Conservation (phyloP, 2,113 vertebrate species). For the Hippoglossus stenolepis region DNA sequence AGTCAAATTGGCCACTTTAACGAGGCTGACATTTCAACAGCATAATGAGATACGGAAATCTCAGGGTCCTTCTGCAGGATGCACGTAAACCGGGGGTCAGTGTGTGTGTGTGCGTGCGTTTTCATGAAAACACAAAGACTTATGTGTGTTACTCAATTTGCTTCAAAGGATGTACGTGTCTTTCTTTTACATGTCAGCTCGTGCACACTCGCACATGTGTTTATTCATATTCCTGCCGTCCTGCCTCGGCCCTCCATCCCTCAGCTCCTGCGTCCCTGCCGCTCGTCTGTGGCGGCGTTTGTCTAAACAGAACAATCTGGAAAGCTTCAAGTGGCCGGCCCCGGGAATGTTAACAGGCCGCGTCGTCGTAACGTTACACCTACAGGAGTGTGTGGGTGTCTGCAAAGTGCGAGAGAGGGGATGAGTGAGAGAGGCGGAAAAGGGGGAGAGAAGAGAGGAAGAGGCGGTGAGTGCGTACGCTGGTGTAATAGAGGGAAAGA, state of each 20-base stretch:
- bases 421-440: conserved; percentile 9
- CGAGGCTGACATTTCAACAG: conserved; percentile 79
- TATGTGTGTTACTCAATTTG: not conserved
- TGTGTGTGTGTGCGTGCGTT: not conserved
- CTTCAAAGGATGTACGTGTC: not conserved
- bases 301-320: conserved; percentile 76
- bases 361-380: conserved; percentile 65
- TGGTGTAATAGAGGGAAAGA: conserved; percentile 13
- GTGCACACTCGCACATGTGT: conserved; percentile 7
- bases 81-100: conserved; percentile 3
- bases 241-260: too few species aligned
- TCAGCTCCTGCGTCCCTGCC: not conserved
- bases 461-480: conserved; percentile 20
- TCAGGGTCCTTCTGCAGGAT: conserved; percentile 59
- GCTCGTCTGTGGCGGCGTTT: conserved; percentile 42
- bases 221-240: conserved; percentile 26
- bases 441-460: conserved; percentile 10
- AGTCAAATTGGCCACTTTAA: conserved; percentile 80
- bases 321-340: conserved; percentile 57
- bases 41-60: conserved; percentile 68
- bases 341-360: conserved; percentile 67
- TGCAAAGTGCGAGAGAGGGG: conserved; percentile 27
- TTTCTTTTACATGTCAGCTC: not conserved
- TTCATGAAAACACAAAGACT: conserved; percentile 17
- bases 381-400: conserved; percentile 56